Evolutionary conservation across 2,888 invertebrate genomes (phyloP), one percentile per base, ranked within the genome.

Genomic region (Buathra laborator): DNA sequence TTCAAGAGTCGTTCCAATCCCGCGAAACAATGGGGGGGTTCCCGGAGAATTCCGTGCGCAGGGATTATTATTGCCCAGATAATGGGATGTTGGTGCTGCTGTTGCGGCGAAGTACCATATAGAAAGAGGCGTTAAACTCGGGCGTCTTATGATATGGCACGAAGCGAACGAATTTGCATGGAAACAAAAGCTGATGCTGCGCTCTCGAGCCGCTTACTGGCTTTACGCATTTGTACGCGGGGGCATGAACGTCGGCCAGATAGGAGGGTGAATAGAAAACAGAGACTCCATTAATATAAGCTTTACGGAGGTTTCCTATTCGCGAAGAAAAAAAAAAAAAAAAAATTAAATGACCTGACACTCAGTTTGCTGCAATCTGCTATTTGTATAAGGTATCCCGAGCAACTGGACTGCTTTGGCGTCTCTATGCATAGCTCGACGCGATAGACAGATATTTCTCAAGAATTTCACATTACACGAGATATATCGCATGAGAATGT

Each of bases 131-230:
- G 46, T 81, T 83, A 79, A 85, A 81, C 79, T 83, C 83, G 51
- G 70, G 70, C 71, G 66, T 81, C 68, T 84, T 77, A 80, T 86
- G 75, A 86, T 87, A 80, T 84, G 76, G 78, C 76, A 67, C 79
- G 77, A 72, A 80, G 66, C 77, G 62, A 87, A 80, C 75, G 74
- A 86, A 86, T 87, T 87, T 87, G 82, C 86, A 86, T 86, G 84
- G 70, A 76, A 83, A 87, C 86, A 86, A 85, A 79, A 81, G 85
- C 82, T 76, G 75, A 81, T 82, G 43, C 75, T 62, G 59, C 53
- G 53, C 71, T 29, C 64, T 72, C 44, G 19, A 4, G 53, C 37
- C 62, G 72, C 56, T 68, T 37, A 37, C 32, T 46, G 46, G 66
- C 67, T 62, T 43, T 62, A 62, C 56, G 74, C 29, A 72, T 81